Conservation (phyloP, 1,140 invertebrate genomes). For the Asbolus verrucosus region DNA sequence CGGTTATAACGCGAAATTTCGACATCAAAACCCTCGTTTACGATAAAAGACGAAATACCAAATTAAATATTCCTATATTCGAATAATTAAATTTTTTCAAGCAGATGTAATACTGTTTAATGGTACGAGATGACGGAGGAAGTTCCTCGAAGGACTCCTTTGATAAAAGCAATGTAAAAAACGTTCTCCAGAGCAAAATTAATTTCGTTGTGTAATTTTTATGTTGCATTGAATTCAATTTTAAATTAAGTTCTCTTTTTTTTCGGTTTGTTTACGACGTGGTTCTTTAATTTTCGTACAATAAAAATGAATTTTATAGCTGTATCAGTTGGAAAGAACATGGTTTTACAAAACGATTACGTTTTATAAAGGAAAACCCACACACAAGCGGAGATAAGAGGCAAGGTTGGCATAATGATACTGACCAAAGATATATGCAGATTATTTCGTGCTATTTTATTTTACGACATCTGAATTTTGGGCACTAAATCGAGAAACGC, state of each 20-base stretch:
- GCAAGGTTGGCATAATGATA: too few species aligned
- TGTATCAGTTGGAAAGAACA: background rate
- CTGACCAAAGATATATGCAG: too few species aligned
- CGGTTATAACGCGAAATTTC: background rate
- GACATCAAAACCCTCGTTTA: too few species aligned
- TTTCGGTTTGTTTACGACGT: conserved; percentile 8
- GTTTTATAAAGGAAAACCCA: conserved; percentile 4
- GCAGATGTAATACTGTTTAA: background rate
- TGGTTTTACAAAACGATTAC: conserved; percentile 15
- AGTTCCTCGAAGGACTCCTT: background rate
- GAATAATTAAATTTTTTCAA: conserved; percentile 20
- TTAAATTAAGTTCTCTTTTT: background rate
- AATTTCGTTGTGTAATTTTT: conserved; percentile 14
- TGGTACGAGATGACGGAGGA: background rate
- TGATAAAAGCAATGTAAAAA: background rate
- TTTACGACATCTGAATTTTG: too few species aligned
- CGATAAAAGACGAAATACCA: background rate
- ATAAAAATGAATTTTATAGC: conserved; percentile 6
- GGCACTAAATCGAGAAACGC: too few species aligned
- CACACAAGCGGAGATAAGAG: too few species aligned
- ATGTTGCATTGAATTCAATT: conserved; percentile 3
- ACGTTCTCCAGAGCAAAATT: background rate
- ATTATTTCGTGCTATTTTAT: too few species aligned
- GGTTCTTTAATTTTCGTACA: conserved; percentile 9
- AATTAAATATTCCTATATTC: conserved; percentile 1